A percentile compares a stretch with the other conserved stretches of the same genome.
phyloP scores from a whole-genome alignment of 2,113 vertebrate species.

The Athene noctua region DNA sequence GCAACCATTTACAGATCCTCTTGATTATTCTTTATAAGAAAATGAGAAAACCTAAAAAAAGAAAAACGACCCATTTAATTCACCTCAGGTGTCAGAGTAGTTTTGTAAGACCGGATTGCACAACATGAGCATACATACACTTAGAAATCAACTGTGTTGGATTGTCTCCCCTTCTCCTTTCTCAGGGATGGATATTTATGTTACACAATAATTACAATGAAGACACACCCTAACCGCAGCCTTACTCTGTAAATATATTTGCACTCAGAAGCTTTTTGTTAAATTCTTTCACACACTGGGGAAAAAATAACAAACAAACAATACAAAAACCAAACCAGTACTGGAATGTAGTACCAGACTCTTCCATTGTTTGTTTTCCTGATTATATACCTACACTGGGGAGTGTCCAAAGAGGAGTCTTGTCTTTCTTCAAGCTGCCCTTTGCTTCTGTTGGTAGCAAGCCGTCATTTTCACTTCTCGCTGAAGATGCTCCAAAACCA shows the following conservation, averaged over 20 bases:
- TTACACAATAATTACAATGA: constrained; percentile 69
- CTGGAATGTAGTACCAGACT: constrained; percentile 45
- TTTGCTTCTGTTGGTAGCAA: not conserved
- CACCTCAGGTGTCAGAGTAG: constrained; percentile 75
- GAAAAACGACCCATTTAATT: constrained; percentile 47
- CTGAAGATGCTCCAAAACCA: constrained; percentile 33
- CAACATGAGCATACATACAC: constrained; percentile 52
- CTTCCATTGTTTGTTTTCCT: constrained; percentile 5
- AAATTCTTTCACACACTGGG: constrained; percentile 48
- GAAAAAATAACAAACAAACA: constrained; percentile 13
- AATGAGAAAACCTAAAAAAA: constrained; percentile 32
- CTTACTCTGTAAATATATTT: constrained; percentile 74
- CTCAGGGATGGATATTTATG: constrained; percentile 82
- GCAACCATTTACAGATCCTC: constrained; percentile 41
- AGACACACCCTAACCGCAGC: constrained; percentile 67
- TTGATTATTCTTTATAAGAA: constrained; percentile 47
- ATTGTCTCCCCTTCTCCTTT: constrained; percentile 62
- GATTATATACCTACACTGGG: not conserved
- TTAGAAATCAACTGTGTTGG: constrained; percentile 56
- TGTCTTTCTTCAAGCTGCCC: not conserved
- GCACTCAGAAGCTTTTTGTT: constrained; percentile 69
- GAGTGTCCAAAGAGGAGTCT: not conserved
- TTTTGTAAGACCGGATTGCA: constrained; percentile 72
- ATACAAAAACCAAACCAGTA: constrained; percentile 32
- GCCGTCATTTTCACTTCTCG: not conserved